Evolutionary conservation across 1,140 invertebrate genomes (phyloP), one percentile per base, ranked within the genome.

Genomic region (Psilanteris sp.): DNA sequence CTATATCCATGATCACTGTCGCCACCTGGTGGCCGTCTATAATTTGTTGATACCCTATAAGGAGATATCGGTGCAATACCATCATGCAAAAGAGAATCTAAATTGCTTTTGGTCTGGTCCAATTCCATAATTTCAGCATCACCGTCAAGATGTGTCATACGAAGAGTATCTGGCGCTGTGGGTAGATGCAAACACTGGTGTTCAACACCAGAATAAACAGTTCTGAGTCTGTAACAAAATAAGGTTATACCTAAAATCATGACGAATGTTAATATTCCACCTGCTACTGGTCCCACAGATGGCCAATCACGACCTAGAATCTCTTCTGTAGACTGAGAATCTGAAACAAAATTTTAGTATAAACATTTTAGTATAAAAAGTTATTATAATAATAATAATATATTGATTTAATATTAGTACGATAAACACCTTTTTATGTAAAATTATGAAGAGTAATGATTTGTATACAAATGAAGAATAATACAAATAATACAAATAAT

Each of bases 1-100:
- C 95, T 97, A 83, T 98, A 98, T 1, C 96, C 96, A 83, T 97
- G 95, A 88, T 98, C 96, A 18, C 95, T 96, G 75, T 96, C 96
- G 3, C 94, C 94, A 4, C 93, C 92, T 9, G 93, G 92, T 11
- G 94, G 93, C 31, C 95, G 89, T 20, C 94, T 90, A 79, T 97
- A 96, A 27, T 90, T 90, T 0, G 95, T 94, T 7, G 95, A 93
- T 29, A 97, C 93, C 32, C 95, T 92, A 82, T 97, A 97, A 0
- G 96, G 96, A 0, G 95, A 97, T 62, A 96, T 92, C 2, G 93
- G 92, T 0, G 94, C 90, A 15, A 90, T 89, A 18, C 80, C 81
- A 34, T 90, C 90, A 34, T 87, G 89, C 24, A 93, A 79, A 24
- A 93, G 79, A 37, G 92, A 92, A 66, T 93, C 91, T 66, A 91